phyloP scores from a whole-genome alignment of 2,113 vertebrate species.

The Alaudala cheleensis region DNA sequence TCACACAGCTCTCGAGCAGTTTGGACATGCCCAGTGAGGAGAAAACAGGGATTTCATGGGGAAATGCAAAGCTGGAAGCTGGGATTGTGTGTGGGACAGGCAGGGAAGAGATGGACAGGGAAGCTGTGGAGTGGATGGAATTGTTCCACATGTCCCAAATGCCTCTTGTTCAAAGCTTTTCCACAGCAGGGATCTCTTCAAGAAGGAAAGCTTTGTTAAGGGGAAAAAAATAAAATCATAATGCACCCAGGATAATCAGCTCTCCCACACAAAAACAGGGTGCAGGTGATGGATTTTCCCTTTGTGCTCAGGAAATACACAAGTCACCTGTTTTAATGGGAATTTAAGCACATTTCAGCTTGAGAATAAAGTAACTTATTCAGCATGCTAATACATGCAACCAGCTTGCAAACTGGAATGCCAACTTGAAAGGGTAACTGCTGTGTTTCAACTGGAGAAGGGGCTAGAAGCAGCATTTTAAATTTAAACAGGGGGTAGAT shows the following conservation, averaged over 20 bases:
- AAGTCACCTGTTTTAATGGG: slow-evolving; percentile 55
- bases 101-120: not conserved
- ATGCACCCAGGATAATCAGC: not conserved
- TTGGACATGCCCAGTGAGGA: slow-evolving; percentile 3
- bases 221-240: not conserved
- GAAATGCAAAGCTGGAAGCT: not conserved
- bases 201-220: not conserved
- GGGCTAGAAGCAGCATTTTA: slow-evolving; percentile 56
- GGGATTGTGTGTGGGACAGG: rapidly evolving
- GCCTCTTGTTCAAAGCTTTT: not conserved
- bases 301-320: slow-evolving; percentile 22
- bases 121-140: not conserved
- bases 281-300: slow-evolving; percentile 25
- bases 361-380: slow-evolving; percentile 36
- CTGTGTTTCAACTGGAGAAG: slow-evolving; percentile 48
- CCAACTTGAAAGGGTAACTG: slow-evolving; percentile 63
- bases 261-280: slow-evolving; percentile 16
- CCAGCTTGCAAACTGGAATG: slow-evolving; percentile 57
- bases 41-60: slow-evolving; percentile 1
- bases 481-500: slow-evolving; percentile 61
- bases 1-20: not conserved
- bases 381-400: slow-evolving; percentile 65
- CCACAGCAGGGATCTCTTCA: not conserved
- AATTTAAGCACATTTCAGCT: slow-evolving; percentile 49
- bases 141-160: not conserved